phyloP scores from a whole-genome alignment of 2,797 vertebrate genomes.

The Gymnothorax javanicus region DNA sequence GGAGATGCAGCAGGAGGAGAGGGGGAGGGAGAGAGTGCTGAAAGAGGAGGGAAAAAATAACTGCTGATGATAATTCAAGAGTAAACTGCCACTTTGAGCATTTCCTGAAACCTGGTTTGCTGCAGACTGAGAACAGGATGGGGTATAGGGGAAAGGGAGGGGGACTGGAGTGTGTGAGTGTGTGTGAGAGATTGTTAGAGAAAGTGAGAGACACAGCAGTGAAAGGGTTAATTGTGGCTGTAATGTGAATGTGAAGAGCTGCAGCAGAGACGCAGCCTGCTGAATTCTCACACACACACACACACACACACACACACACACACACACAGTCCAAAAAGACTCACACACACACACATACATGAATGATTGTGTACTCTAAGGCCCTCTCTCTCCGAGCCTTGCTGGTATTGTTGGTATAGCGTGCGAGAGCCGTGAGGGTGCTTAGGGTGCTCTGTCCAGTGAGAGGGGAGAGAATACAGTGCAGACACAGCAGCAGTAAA shows the following conservation, averaged over 20 bases:
- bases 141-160: not conserved
- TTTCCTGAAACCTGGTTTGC: not conserved
- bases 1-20: not conserved
- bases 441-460: no score
- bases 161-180: not conserved
- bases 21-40: not conserved
- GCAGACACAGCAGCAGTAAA: not conserved
- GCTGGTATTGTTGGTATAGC: no score
- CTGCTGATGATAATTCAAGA: not conserved
- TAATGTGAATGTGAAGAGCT: conserved; percentile 14
- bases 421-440: no score
- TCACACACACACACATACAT: not conserved
- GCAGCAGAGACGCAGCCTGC: conserved; percentile 13
- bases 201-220: conserved; percentile 21
- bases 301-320: conserved; percentile 15
- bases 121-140: not conserved
- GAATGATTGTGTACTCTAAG: not conserved
- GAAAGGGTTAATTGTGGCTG: conserved; percentile 45
- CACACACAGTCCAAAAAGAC: not conserved
- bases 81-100: not conserved
- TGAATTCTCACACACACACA: not conserved
- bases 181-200: not conserved
- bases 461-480: not conserved
- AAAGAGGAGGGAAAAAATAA: not conserved
- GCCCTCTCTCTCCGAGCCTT: no score